Evolutionary conservation across 2,113 vertebrate species (phyloP).

Genomic region (Nettapus auritus): DNA sequence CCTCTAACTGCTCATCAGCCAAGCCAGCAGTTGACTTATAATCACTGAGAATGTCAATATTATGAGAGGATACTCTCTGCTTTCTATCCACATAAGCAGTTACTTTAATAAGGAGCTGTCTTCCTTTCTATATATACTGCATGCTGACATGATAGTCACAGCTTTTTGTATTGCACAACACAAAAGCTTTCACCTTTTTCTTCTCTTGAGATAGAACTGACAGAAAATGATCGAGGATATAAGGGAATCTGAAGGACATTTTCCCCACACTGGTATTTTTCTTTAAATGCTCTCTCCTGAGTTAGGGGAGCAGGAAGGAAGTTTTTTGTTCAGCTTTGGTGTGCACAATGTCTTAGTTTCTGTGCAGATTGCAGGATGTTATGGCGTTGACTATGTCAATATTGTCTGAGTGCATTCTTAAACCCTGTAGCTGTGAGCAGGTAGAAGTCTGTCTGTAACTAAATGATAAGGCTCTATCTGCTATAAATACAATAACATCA

Average conservation of each 20-base stretch:
- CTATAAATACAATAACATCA: constrained; percentile 48
- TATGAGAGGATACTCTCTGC: not conserved
- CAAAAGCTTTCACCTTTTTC: not conserved
- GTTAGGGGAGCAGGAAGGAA: not conserved
- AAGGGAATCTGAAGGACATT: not conserved
- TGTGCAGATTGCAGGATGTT: constrained; percentile 27
- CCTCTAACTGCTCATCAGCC: not conserved
- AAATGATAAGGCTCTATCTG: constrained; percentile 38
- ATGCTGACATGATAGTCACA: not conserved
- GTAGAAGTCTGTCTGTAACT: constrained; percentile 43
- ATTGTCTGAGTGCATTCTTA: constrained; percentile 16
- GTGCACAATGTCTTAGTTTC: not conserved
- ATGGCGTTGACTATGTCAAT: not conserved
- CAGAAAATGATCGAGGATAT: not conserved
- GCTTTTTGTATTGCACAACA: not conserved
- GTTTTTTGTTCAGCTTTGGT: not conserved
- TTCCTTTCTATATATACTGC: not conserved
- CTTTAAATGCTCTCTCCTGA: not conserved
- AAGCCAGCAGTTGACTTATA: not conserved
- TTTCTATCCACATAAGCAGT: not conserved
- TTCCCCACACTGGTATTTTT: not conserved
- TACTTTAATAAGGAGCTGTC: not conserved
- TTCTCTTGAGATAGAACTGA: not conserved
- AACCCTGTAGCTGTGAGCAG: constrained; percentile 12
- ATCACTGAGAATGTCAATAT: not conserved